Base-by-base conservation (phyloP, 2,888 invertebrate species). In the Nomada fabriciana region DNA sequence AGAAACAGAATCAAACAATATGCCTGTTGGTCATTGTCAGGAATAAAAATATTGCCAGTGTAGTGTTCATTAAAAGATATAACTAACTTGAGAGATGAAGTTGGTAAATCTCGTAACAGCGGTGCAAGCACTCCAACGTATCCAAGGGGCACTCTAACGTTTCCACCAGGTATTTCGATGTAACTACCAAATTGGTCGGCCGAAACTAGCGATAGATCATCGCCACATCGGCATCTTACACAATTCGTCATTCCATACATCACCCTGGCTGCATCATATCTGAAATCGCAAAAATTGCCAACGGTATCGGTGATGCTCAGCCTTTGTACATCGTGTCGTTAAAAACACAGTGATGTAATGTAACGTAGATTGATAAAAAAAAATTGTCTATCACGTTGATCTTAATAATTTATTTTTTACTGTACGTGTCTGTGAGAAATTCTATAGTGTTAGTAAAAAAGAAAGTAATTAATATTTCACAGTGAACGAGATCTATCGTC, bases 181-280 rank as follows among this genome's bases (percentile, higher is more conserved):
- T 95, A 95, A 90, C 96, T 96, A 20, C 97, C 97, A 80, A 96
- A 97, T 88, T 97, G 96, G 92, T 97, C 96, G 0, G 97, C 96
- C 86, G 97, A 97, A 15, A 97, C 95, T 71, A 96, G 94, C 29
- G 96, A 96, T 55, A 97, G 93, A 89, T 97, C 97, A 85, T 97
- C 97, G 2, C 97, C 97, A 89, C 96, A 95, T 85, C 95, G 95
- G 86, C 95, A 95, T 79, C 96, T 95, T 65, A 97, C 91, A 77
- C 94, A 94, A 90, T 96, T 96, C 1, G 95, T 95, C 88, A 96
- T 91, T 13, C 96, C 96, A 89, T 96, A 96, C 95, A 96, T 95
- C 11, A 97, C 96, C 60, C 96, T 94, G 42, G 96, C 95, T 2
- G 96, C 96, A 89, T 96, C 96, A 89, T 96, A 96, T 82, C 96